phyloP scores from a whole-genome alignment of 2,113 vertebrate genomes.

The Mola mola region DNA sequence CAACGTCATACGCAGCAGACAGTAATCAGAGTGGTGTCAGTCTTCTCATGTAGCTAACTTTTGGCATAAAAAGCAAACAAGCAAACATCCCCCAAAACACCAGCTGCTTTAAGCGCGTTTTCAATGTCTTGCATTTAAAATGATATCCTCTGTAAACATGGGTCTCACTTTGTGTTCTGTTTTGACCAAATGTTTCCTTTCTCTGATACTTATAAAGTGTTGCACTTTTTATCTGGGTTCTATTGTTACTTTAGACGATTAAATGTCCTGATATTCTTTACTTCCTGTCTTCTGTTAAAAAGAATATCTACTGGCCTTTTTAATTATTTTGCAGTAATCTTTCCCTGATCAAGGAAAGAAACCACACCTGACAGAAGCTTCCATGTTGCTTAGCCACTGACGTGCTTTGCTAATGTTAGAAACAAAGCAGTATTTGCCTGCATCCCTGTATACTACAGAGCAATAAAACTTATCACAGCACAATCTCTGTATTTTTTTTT shows the following conservation, averaged over 20 bases:
- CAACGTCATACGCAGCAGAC: too few species aligned
- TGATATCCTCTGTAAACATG: not conserved
- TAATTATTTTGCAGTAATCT: constrained; percentile 2
- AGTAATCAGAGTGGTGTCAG: too few species aligned
- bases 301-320: constrained; percentile 28
- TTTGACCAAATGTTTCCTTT: constrained; percentile 33
- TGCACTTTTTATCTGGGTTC: constrained; percentile 46
- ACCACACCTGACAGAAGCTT: constrained; percentile 76
- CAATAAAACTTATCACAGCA: constrained; percentile 80
- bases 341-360: constrained; percentile 6
- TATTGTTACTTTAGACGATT: constrained; percentile 9
- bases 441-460: constrained; percentile 75
- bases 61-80: not conserved
- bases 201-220: constrained; percentile 37
- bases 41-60: constrained; percentile 3
- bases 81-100: not conserved
- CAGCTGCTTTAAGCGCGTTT: not conserved
- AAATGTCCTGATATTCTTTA: constrained; percentile 24
- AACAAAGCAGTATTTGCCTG: constrained; percentile 64
- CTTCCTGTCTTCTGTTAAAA: constrained; percentile 17
- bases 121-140: not conserved
- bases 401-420: constrained; percentile 65
- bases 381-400: constrained; percentile 79
- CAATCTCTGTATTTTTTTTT: constrained; percentile 35
- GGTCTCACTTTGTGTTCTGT: constrained; percentile 28